Percentiles rank a stretch among this genome's conserved stretches.
Conservation (phyloP, 1,140 invertebrate species). For the Melanaphis sacchari region DNA sequence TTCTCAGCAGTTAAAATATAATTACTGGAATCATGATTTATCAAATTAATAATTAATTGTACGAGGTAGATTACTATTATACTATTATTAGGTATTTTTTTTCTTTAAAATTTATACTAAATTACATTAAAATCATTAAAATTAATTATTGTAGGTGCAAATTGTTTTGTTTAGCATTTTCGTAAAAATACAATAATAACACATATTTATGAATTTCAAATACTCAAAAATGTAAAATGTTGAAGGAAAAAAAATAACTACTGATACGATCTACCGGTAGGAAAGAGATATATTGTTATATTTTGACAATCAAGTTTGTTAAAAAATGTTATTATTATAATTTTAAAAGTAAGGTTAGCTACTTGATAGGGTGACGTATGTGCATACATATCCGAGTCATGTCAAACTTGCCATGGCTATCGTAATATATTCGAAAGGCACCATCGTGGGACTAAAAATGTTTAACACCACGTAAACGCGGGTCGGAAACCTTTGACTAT, state of each 20-base stretch:
- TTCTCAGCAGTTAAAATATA: too few species aligned
- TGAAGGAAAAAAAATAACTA: not conserved
- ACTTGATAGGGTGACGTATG: not conserved
- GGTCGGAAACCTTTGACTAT: not conserved
- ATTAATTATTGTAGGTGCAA: too few species aligned
- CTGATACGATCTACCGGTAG: not conserved
- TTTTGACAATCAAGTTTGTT: not conserved
- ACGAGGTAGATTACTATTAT: too few species aligned
- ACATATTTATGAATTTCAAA: not conserved
- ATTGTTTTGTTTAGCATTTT: too few species aligned
- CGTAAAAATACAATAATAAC: not conserved
- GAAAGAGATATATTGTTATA: not conserved
- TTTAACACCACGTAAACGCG: not conserved
- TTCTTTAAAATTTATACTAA: too few species aligned
- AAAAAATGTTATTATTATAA: not conserved
- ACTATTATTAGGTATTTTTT: too few species aligned
- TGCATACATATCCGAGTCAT: not conserved
- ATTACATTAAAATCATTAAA: too few species aligned
- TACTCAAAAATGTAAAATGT: not conserved
- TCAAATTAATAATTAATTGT: too few species aligned
- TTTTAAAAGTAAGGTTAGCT: not conserved
- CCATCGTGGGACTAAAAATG: not conserved
- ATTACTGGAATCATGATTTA: too few species aligned
- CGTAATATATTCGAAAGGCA: not conserved
- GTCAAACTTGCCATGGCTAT: not conserved